Percentiles rank a stretch among this genome's conserved stretches.
Conservation (phyloP, 2,797 vertebrate genomes). For the Emydoidea blandingii region DNA sequence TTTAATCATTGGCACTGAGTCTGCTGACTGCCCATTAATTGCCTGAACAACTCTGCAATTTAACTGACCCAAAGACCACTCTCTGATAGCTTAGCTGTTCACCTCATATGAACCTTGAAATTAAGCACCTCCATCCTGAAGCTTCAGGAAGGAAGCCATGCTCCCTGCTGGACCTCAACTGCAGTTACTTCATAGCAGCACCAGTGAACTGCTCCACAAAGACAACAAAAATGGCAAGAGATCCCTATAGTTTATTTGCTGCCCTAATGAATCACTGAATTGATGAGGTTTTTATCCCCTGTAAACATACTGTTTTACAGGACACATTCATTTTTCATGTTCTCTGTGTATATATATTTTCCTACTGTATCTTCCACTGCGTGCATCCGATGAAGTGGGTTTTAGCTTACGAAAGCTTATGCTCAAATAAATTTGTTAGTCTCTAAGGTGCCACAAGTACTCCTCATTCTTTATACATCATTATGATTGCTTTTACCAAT, state of each 20-base stretch:
- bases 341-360: no score
- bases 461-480: neutral
- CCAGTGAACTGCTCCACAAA: slow-evolving; percentile 25
- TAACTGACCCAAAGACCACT: neutral
- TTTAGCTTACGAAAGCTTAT: no score
- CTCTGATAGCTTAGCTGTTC: slow-evolving; percentile 7
- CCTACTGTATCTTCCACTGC: no score
- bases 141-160: neutral
- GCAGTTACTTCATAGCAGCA: neutral
- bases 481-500: neutral
- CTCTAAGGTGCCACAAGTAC: no score
- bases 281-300: neutral
- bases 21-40: neutral
- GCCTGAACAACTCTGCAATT: neutral
- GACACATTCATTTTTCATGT: neutral
- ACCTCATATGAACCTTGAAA: slow-evolving; percentile 44
- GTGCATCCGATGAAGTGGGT: no score
- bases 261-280: slow-evolving; percentile 29
- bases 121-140: neutral
- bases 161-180: neutral
- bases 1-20: neutral
- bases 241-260: slow-evolving; percentile 11
- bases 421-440: no score
- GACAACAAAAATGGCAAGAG: neutral
- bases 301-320: neutral